Evolutionary conservation across 2,113 vertebrate genomes (phyloP), one percentile per base, ranked within the genome.

Genomic region (Rattus norvegicus): DNA sequence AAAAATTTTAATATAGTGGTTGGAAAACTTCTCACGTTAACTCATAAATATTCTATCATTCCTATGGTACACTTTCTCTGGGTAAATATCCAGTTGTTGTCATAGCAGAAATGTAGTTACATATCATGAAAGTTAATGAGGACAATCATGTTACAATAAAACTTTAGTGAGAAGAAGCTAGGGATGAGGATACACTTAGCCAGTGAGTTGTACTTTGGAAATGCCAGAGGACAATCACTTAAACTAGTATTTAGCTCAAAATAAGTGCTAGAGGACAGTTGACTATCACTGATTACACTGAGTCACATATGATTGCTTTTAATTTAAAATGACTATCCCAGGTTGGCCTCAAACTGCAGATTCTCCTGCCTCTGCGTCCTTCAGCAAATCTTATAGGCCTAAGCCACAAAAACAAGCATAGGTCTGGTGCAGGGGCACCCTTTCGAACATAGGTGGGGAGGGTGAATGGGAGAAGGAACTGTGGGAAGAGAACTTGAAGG

Each of bases 291-390:
- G 12, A 2, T 75, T 30, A 47, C 5, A 59, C 22, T 85, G 19
- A 6, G 36, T 22, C 79, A 94, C 61, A 92, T 92, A 36, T 61
- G 52, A 5, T 43, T 65, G 30, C 61, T 56, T 73, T 84, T n/a
- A 67, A n/a, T 77, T 97, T 94, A 65, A 97, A 92, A 90, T 79
- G 1, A 86, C 11, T 5, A 67, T 14, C 65, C 12, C 65, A 67
- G 65, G 30, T 10, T 67, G 63, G 3, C 63, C 63, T 67, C 63
- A 67, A 67, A 67, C 63, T 65, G 24, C 63, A 65, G 63, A 65
- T 65, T 26, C 63, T 65, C 63, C 26, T 11, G 26, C 63, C 26
- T 65, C 63, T 65, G 63, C 24, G 10, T 10, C 2, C 63, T 67
- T 67, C 26, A 67, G 63, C 26, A 67, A 67, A 67, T 28, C 10